phyloP scores from a whole-genome alignment of 2,888 invertebrate genomes.

The Operophtera brumata region DNA sequence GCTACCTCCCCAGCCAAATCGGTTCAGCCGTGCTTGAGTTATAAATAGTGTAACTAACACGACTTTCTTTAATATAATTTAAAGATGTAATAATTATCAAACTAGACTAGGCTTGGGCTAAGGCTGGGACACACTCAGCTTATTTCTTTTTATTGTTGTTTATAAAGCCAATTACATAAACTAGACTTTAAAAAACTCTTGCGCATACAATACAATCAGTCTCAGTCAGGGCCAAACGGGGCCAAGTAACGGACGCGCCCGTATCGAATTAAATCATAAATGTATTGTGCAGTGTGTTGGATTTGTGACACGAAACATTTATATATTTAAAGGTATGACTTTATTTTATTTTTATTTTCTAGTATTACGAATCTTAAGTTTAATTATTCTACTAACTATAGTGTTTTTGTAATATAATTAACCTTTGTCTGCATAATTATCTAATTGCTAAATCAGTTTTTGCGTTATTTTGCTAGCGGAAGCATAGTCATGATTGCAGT shows the following conservation, averaged over 20 bases:
- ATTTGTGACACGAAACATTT: not conserved
- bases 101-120: too few relatives aligned
- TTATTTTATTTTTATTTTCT: too few relatives aligned
- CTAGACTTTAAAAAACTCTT: constrained; percentile 14
- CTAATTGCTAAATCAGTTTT: not conserved
- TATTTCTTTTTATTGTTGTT: too few relatives aligned
- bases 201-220: constrained; percentile 38
- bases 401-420: not conserved
- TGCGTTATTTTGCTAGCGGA: not conserved
- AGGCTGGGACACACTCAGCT: too few relatives aligned
- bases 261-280: not conserved
- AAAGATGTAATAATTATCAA: too few relatives aligned
- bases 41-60: too few relatives aligned
- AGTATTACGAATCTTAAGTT: too few relatives aligned
- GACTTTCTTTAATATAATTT: too few relatives aligned
- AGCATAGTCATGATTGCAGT: not conserved
- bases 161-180: too few relatives aligned
- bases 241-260: constrained; percentile 28
- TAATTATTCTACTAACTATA: not conserved
- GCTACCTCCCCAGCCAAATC: too few relatives aligned
- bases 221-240: constrained; percentile 46
- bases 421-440: not conserved
- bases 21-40: too few relatives aligned
- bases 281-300: not conserved
- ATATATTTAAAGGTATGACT: not conserved